These are phyloP conservation scores for Pissodes strobi DNA, from an alignment of 1,140 invertebrate genomes.

Conservation along the genomic window DNA sequence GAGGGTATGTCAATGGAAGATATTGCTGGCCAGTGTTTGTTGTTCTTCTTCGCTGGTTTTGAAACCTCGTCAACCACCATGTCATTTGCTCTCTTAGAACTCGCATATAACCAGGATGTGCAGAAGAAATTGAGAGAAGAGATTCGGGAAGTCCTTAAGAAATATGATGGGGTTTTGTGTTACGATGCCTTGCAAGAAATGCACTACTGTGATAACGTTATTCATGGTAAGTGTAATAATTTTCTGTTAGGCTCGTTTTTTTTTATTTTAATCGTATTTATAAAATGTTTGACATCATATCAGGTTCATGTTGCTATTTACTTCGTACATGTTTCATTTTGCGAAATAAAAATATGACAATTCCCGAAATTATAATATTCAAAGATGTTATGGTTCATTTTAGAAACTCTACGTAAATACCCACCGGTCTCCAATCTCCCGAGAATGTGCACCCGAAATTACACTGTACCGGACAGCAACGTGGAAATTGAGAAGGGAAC, in stretches of 20 bases:
- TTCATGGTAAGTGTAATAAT: constrained; percentile 51
- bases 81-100: constrained; percentile 61
- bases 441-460: constrained; percentile 58
- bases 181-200: constrained; percentile 62
- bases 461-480: constrained; percentile 58
- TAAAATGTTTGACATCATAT: too few relatives aligned
- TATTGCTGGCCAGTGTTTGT: constrained; percentile 62
- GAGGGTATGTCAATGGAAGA: constrained; percentile 52
- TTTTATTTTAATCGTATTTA: too few relatives aligned
- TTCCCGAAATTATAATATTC: too few relatives aligned
- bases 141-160: constrained; percentile 57
- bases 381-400: too few relatives aligned
- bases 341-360: too few relatives aligned
- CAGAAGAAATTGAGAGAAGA: constrained; percentile 63
- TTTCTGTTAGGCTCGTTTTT: too few relatives aligned
- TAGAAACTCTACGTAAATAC: constrained; percentile 64
- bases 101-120: constrained; percentile 64
- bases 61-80: constrained; percentile 69
- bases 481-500: constrained; percentile 56
- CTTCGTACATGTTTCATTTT: too few relatives aligned
- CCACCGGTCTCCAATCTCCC: constrained; percentile 61
- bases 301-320: too few relatives aligned
- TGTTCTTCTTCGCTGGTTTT: constrained; percentile 70
- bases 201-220: constrained; percentile 60
- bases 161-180: constrained; percentile 56